Conservation (phyloP, 2,888 invertebrate species). For the Thysanoteuthis rhombus region DNA sequence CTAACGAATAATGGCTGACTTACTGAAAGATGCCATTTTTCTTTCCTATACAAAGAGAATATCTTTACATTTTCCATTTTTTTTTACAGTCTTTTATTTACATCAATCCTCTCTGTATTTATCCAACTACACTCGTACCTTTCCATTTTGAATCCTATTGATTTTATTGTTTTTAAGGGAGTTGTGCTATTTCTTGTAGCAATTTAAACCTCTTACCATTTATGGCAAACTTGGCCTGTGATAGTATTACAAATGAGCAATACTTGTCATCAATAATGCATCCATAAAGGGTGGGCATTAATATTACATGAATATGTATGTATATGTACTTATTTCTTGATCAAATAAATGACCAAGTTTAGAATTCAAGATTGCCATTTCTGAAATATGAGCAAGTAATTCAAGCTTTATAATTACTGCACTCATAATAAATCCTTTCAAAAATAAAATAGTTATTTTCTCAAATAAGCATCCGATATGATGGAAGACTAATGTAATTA, state of each 20-base stretch:
- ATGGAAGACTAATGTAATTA: not conserved
- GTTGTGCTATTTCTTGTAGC: not conserved
- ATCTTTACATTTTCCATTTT: too few species aligned
- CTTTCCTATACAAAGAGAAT: too few species aligned
- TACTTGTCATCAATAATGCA: not conserved
- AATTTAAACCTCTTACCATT: conserved; percentile 12
- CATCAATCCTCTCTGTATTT: not conserved
- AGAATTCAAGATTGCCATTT: not conserved
- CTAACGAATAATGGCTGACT: too few species aligned
- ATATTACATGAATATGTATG: not conserved
- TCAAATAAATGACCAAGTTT: not conserved
- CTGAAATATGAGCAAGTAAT: not conserved
- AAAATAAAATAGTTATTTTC: not conserved
- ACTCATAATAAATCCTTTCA: not conserved
- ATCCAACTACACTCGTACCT: not conserved
- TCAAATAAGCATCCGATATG: not conserved
- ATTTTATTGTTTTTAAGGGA: not conserved
- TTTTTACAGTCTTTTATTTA: not conserved
- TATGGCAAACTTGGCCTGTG: not conserved
- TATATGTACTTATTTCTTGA: not conserved
- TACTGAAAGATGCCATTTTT: too few species aligned
- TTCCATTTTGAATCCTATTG: not conserved
- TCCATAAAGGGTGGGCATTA: not conserved
- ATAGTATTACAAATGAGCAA: not conserved
- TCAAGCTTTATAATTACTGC: not conserved